Evolutionary conservation across 2,113 vertebrate species (phyloP).

Genomic region (Pantherophis guttatus): DNA sequence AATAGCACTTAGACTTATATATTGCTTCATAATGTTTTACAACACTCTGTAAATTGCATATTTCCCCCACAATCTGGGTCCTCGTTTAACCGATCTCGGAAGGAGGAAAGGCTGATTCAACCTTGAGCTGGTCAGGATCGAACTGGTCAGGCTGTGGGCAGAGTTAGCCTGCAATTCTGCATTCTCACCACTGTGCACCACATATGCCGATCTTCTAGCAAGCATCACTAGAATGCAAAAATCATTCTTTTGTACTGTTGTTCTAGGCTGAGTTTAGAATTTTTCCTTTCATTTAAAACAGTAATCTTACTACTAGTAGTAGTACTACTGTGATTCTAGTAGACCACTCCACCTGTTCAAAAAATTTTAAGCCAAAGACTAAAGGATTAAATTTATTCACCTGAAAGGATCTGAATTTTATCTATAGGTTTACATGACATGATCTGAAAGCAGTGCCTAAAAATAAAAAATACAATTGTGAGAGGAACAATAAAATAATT

Average conservation of each 20-base stretch:
- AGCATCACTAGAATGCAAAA: neutral
- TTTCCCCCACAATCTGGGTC: neutral
- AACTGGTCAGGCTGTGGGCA: too few species aligned
- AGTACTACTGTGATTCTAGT: neutral
- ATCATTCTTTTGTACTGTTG: neutral
- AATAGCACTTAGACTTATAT: neutral
- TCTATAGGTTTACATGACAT: neutral
- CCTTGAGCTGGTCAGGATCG: too few species aligned
- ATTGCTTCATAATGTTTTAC: neutral
- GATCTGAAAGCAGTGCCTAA: neutral
- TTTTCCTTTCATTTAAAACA: neutral
- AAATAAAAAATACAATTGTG: neutral
- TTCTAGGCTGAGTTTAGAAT: neutral
- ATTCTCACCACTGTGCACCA: neutral
- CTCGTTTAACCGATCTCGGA: neutral
- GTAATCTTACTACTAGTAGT: neutral
- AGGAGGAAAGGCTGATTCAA: neutral
- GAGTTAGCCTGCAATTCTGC: neutral
- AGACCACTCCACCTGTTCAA: neutral
- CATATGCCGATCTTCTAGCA: neutral
- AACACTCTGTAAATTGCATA: neutral
- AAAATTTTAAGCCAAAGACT: neutral
- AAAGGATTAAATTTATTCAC: neutral
- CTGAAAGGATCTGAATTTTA: neutral
- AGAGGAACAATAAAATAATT: neutral